Percentiles rank a stretch among this genome's conserved stretches.
Evolutionary conservation across 2,113 vertebrate genomes (phyloP).

Genomic region (Antigone vipio): DNA sequence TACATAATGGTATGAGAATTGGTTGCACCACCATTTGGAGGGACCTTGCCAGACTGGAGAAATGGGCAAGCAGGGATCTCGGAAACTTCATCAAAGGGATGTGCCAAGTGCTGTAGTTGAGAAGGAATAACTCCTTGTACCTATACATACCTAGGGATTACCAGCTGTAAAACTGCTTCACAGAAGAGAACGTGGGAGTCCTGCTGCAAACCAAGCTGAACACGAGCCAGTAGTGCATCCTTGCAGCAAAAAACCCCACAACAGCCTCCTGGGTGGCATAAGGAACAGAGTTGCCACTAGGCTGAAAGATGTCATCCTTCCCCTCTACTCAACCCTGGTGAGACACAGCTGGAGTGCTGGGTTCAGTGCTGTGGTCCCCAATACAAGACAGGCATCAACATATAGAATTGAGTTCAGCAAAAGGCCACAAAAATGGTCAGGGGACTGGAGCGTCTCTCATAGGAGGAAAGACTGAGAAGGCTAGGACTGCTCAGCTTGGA

Average conservation of each 20-base stretch:
- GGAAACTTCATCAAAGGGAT: not conserved
- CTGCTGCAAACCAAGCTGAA: not conserved
- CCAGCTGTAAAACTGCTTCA: not conserved
- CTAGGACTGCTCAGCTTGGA: not conserved
- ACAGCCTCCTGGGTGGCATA: not conserved
- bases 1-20: not conserved
- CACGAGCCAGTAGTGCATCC: not conserved
- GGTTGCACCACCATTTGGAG: not conserved
- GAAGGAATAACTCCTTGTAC: not conserved
- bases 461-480: not conserved
- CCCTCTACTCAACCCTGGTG: not conserved
- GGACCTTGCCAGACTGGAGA: not conserved
- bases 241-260: not conserved
- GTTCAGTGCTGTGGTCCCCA: not conserved
- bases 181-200: not conserved
- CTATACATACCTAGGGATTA: not conserved
- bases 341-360: not conserved
- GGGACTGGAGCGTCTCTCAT: not conserved
- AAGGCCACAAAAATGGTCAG: not conserved
- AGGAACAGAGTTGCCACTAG: not conserved
- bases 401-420: not conserved
- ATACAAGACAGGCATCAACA: not conserved
- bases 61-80: not conserved
- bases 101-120: not conserved
- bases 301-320: not conserved